Evolutionary conservation across 92 coral and sea anemone species (phyloP).

Genomic region (Zoanthus solanderi): DNA sequence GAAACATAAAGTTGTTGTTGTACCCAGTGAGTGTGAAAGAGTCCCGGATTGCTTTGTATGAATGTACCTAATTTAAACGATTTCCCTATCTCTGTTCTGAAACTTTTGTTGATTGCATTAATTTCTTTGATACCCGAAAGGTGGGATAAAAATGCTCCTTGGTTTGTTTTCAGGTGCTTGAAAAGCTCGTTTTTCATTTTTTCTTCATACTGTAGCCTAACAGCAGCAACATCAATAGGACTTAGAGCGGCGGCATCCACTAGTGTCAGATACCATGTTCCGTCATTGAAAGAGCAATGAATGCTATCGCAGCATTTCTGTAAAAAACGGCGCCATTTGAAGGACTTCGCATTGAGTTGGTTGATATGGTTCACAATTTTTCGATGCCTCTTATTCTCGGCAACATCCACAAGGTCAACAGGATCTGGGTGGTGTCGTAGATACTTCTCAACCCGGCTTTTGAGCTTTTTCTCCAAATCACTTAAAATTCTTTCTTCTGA

Average conservation of each 20-base stretch:
- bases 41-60: too few species aligned
- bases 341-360: neutral
- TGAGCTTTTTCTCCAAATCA: constrained; percentile 23
- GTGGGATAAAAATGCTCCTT: too few species aligned
- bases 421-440: neutral
- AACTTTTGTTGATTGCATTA: too few species aligned
- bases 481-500: neutral
- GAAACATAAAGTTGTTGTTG: too few species aligned
- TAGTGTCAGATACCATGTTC: constrained; percentile 2
- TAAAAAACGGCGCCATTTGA: constrained; percentile 16
- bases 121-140: too few species aligned
- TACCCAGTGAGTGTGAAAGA: too few species aligned
- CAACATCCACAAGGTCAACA: neutral
- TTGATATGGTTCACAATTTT: neutral
- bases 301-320: neutral
- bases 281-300: neutral
- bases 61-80: too few species aligned
- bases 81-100: too few species aligned
- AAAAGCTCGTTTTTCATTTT: too few species aligned
- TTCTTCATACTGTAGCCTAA: neutral
- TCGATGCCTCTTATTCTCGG: neutral
- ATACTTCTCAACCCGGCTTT: neutral
- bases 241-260: neutral
- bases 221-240: too few species aligned
- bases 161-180: too few species aligned